Base-by-base conservation (phyloP, 2,888 invertebrate species). In the Stenodema calcarata region DNA sequence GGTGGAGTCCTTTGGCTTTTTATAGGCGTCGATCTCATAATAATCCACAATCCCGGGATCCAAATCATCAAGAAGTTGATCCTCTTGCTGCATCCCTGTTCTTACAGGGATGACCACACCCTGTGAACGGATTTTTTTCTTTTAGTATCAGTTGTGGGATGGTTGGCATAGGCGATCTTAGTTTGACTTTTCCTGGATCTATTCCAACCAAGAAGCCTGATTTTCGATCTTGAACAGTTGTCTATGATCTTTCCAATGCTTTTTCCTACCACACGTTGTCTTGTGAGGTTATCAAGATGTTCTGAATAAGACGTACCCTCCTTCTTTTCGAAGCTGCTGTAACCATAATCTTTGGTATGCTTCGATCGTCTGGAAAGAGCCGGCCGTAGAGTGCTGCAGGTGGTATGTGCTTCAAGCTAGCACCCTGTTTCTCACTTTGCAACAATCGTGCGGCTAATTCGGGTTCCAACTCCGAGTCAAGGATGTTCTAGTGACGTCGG, bases 381-480 rank as follows among this genome's bases (percentile, higher is more conserved):
- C 84, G 73, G 47, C 73, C 75, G 54, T 54, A 84, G 18, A 84
- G 84, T 16, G 84, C 44, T 14, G 73, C 84, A 9, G 84, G 84
- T 44, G 84, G 84, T 28, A 73, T 73, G 28, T 84, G 73, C 50
- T 84, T 84, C 28, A 84, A 18, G 27, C 18, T 27, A 0, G 73
- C 73, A 0, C 84, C 84, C 18, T 84, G 42, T 18, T 84, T 75
- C 44, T 84, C 84, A 28, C 84, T 84, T 75, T 70, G 44, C 18
- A 84, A 18, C 73, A 84, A 14, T 30, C n/a, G 23, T 27, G 84
- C 84, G 1, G 84, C 84, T 28, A 84, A 27, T 18, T 84, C 84
- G 7, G 84, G 84, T 9, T 70, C 41, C 35, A 80, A 18, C 30
- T 80, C 80, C 7, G 80, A 80, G n/a, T 80, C 80, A 11, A 80